Percentiles rank a stretch among this genome's conserved stretches.
Evolutionary conservation across 2,888 invertebrate genomes (phyloP).

Genomic region (Chesias legatella): DNA sequence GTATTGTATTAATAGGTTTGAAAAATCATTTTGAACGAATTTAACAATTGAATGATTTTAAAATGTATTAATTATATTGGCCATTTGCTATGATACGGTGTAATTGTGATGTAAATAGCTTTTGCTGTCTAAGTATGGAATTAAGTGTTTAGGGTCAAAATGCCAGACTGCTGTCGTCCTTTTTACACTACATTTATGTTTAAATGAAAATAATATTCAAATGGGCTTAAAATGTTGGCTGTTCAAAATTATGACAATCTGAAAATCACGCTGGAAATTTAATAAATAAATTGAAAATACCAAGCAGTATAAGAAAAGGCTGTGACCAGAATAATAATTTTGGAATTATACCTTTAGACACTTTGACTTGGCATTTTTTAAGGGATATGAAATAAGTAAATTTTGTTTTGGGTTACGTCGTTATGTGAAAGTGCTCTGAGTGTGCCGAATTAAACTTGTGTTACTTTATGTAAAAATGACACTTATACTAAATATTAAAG

Average conservation of each 20-base stretch:
- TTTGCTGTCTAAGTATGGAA: conserved; percentile 15
- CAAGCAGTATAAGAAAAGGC: not conserved
- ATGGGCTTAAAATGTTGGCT: too few species aligned
- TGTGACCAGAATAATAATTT: conserved; percentile 3
- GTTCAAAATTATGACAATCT: too few species aligned
- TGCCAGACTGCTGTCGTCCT: not conserved
- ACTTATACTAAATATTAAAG: too few species aligned
- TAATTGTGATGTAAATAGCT: conserved; percentile 23
- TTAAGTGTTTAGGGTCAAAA: conserved; percentile 1
- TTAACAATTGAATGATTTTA: conserved; percentile 20
- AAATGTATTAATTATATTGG: conserved; percentile 16
- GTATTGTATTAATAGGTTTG: conserved; percentile 8
- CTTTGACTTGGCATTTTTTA: too few species aligned
- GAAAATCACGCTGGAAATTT: too few species aligned
- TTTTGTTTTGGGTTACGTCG: conserved; percentile 7
- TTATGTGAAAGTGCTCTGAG: conserved; percentile 22
- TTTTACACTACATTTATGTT: too few species aligned
- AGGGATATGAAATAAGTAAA: not conserved
- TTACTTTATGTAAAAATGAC: too few species aligned
- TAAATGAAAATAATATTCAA: too few species aligned
- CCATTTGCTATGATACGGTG: conserved; percentile 14
- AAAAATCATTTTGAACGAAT: conserved; percentile 24
- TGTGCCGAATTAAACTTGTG: conserved; percentile 33
- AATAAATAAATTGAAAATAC: not conserved
- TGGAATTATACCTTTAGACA: too few species aligned